Evolutionary conservation across 2,113 vertebrate species (phyloP).

Genomic region (Cnemophilus loriae): DNA sequence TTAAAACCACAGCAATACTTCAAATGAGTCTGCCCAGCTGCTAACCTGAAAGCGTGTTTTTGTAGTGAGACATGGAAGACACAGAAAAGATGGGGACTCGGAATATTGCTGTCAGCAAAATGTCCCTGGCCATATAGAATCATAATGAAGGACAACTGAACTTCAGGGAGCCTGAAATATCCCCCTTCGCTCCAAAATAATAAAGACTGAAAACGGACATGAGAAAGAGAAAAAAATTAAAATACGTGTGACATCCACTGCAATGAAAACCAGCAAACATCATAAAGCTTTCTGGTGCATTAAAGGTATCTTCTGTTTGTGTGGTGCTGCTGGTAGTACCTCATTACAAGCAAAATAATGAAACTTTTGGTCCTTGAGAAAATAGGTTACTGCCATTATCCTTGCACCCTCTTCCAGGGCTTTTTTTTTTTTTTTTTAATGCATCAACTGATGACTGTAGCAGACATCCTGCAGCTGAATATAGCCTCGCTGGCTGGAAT

Average conservation of each 20-base stretch:
- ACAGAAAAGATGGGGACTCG: background rate
- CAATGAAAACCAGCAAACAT: background rate
- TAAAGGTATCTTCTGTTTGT: background rate
- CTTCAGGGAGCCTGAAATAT: background rate
- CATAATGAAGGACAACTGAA: background rate
- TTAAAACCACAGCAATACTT: background rate
- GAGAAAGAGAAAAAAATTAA: background rate
- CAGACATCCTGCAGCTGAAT: background rate
- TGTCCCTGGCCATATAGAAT: rapidly evolving
- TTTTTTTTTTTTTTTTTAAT: background rate
- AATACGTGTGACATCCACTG: background rate
- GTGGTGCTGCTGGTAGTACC: background rate
- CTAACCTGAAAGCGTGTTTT: background rate
- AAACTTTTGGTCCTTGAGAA: background rate
- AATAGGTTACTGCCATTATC: background rate
- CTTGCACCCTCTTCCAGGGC: background rate
- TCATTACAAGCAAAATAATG: background rate
- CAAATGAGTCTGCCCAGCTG: background rate
- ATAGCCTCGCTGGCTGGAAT: background rate
- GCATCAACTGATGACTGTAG: background rate
- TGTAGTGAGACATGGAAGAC: background rate
- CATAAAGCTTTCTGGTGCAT: background rate
- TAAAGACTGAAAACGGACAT: background rate
- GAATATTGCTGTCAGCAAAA: background rate
- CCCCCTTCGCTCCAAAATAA: background rate